Conservation (phyloP, 2,113 vertebrate genomes). For the Hippoglossus stenolepis region DNA sequence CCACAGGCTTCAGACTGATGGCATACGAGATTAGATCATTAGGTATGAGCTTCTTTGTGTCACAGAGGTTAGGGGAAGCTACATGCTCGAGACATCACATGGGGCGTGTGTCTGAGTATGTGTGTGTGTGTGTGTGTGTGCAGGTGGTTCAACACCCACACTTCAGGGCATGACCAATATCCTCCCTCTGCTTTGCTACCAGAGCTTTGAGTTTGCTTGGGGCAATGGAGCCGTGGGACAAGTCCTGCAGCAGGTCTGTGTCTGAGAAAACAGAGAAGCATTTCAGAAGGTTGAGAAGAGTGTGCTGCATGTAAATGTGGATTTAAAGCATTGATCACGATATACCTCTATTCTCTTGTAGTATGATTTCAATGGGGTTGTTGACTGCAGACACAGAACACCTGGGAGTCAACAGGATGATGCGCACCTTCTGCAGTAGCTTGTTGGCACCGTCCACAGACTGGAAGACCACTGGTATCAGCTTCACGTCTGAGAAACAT, state of each 20-base stretch:
- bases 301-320: neutral
- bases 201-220: slow-evolving; percentile 86
- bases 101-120: neutral
- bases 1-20: slow-evolving; percentile 48
- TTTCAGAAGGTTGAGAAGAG: neutral
- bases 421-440: slow-evolving; percentile 82
- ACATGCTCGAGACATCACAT: slow-evolving; percentile 3
- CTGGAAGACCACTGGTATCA: slow-evolving; percentile 85
- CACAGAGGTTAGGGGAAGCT: slow-evolving; percentile 32
- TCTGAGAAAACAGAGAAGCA: slow-evolving; percentile 78
- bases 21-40: slow-evolving; percentile 65
- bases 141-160: slow-evolving; percentile 82
- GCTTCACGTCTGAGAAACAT: slow-evolving; percentile 84
- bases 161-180: slow-evolving; percentile 87
- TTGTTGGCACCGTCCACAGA: slow-evolving; percentile 79
- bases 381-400: slow-evolving; percentile 89
- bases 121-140: neutral
- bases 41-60: slow-evolving; percentile 49
- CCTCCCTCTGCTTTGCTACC: slow-evolving; percentile 83
- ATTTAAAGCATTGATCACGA: neutral
- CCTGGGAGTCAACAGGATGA: slow-evolving; percentile 88
- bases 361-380: slow-evolving; percentile 90
- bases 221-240: slow-evolving; percentile 85
- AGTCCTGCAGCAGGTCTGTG: slow-evolving; percentile 86
- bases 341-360: slow-evolving; percentile 89